Base-by-base conservation (phyloP, 2,113 vertebrate genomes). In the Callorhinus ursinus region DNA sequence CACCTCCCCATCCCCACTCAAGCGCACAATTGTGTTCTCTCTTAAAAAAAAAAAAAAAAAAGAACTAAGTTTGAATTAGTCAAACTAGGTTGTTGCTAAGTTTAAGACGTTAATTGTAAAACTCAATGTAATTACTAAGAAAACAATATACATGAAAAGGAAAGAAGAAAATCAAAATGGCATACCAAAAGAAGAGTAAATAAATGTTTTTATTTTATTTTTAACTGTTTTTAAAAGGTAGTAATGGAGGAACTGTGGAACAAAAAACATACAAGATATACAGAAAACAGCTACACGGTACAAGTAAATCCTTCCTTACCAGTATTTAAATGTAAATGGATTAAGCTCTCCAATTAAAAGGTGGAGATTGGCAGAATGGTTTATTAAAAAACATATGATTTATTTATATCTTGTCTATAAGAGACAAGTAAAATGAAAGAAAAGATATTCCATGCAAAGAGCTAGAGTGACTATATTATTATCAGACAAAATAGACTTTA, bases 91-190 rank as follows among this genome's bases (percentile, higher is more conserved):
- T 76, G 46, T 31, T 88, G 36, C 55, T 88, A 74, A 82, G 13
- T 93, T 93, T 90, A 96, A 63, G n/a, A 93, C n/a, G 28, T 61
- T 93, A 42, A 74, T 0, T 77, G 39, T 89, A 90, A 96, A 61
- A 53, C 71, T 89, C 53, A 46, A n/a, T 19, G 61, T 90, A 71
- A 90, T 14, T 77, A 90, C 42, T 79, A 85, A 55, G 42, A 85
- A 95, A 85, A 51, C 65, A 93, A 57, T 26, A 90, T 18, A 90
- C 10, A 51, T 26, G 14, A 59, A 93, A 93, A 95, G 42, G 22
- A 95, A 67, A 83, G 51, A 96, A 74, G 13, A n/a, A 61, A 90
- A 71, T 90, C n/a, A 85, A 96, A 79, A 93, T 26, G n/a, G 80
- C 55, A 42, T 46, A 46, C 24, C 28, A 74, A 57, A 55, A 57